Conservation (phyloP, 2,888 invertebrate genomes). For the Epinotia brunnichana region DNA sequence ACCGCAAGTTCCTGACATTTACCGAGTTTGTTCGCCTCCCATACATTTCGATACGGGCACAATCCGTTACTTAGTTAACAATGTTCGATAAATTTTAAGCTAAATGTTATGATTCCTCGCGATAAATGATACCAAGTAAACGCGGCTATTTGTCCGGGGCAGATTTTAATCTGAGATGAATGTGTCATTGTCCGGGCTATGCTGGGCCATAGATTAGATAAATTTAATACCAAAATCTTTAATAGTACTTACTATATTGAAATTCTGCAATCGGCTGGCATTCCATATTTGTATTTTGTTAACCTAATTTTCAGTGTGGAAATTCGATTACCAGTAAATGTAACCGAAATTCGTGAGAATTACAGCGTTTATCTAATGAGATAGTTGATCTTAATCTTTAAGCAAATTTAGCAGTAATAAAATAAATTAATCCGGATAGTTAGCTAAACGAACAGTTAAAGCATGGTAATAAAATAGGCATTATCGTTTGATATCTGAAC, state of each 20-base stretch:
- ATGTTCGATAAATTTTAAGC: constrained; percentile 47
- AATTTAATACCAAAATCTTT: constrained; percentile 41
- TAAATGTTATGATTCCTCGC: constrained; percentile 48
- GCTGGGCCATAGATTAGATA: constrained; percentile 48
- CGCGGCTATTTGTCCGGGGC: constrained; percentile 68
- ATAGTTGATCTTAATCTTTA: constrained; percentile 9
- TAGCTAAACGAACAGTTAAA: constrained; percentile 13
- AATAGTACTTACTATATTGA: constrained; percentile 31
- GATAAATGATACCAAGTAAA: constrained; percentile 53
- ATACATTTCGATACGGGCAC: constrained; percentile 48
- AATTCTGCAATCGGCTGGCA: constrained; percentile 36
- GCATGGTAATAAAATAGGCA: constrained; percentile 9
- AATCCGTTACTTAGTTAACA: constrained; percentile 45
- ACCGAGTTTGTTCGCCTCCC: constrained; percentile 46
- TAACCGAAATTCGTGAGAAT: constrained; percentile 27
- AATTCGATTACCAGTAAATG: constrained; percentile 24
- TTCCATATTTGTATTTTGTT: constrained; percentile 40
- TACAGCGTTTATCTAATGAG: constrained; percentile 13
- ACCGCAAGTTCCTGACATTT: constrained; percentile 39
- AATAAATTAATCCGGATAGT: constrained; percentile 15
- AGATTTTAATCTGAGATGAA: constrained; percentile 73
- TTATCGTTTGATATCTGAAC: constrained; percentile 20
- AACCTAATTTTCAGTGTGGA: constrained; percentile 32
- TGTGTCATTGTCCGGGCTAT: constrained; percentile 63
- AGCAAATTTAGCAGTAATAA: constrained; percentile 20